These are phyloP conservation scores for Cotesia vestalis DNA, from an alignment of 1,140 invertebrate genomes.

Conservation along the genomic window DNA sequence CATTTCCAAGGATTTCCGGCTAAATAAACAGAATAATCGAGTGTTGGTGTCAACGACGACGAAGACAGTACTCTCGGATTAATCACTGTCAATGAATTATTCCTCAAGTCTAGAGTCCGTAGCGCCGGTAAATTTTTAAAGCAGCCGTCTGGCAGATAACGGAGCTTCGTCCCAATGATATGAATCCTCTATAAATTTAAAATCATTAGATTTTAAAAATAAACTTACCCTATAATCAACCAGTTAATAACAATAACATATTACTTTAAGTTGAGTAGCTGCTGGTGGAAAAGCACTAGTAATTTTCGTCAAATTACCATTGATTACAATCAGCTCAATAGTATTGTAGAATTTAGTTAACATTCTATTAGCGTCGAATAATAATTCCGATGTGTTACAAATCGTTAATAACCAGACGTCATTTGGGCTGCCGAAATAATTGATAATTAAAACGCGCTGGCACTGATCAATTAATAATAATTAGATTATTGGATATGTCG, in stretches of 20 bases:
- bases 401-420: no score
- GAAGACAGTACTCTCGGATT: conserved; percentile 53
- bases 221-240: background rate
- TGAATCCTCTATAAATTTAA: conserved; percentile 52
- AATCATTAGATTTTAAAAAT: conserved; percentile 14
- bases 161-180: conserved; percentile 62
- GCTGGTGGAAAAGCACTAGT: conserved; percentile 55
- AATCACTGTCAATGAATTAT: conserved; percentile 62
- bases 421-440: no score
- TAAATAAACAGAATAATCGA: conserved; percentile 51
- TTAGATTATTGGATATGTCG: no score
- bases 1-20: conserved; percentile 71
- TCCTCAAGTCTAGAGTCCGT: conserved; percentile 62
- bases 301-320: conserved; percentile 57
- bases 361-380: no score
- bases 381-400: no score
- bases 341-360: no score
- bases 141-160: conserved; percentile 49
- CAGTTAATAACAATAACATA: conserved; percentile 19
- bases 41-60: conserved; percentile 44
- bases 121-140: conserved; percentile 58
- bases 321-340: conserved; percentile 52
- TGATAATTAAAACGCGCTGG: no score
- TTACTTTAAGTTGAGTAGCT: conserved; percentile 52
- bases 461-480: no score